Percentiles rank a stretch among this genome's conserved stretches.
Conservation (phyloP, 2,797 vertebrate genomes). For the Masticophis lateralis region DNA sequence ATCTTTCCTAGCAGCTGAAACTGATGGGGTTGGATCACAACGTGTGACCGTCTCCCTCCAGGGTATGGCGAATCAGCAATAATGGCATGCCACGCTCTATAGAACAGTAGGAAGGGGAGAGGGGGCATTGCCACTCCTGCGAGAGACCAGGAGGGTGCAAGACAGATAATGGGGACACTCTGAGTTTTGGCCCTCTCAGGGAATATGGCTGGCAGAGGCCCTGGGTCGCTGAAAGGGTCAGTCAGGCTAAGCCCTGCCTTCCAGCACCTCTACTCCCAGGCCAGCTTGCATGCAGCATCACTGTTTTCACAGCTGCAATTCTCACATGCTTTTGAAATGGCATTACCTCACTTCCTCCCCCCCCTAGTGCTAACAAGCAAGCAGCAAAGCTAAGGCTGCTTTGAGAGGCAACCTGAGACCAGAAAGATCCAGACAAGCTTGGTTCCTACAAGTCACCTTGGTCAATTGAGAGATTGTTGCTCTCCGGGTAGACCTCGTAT, state of each 20-base stretch:
- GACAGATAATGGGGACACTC: background rate
- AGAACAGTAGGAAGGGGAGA: background rate
- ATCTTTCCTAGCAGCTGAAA: background rate
- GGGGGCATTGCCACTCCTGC: background rate
- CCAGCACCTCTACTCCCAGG: background rate
- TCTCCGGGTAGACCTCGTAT: background rate
- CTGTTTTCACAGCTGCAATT: conserved; percentile 32
- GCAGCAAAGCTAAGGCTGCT: background rate
- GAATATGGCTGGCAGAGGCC: background rate
- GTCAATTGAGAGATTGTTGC: background rate
- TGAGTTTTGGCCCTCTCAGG: background rate
- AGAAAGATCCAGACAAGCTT: background rate
- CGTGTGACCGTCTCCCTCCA: background rate
- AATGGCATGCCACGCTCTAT: background rate
- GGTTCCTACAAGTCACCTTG: background rate
- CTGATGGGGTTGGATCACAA: conserved; percentile 8
- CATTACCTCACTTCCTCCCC: background rate
- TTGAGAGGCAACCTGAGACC: background rate
- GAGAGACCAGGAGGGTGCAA: background rate
- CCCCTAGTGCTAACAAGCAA: background rate
- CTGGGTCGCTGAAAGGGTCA: background rate
- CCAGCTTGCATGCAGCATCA: background rate
- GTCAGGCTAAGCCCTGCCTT: background rate
- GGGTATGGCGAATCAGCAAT: background rate
- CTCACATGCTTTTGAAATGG: conserved; percentile 5